Conservation (phyloP, 2,113 vertebrate genomes). For the Nycticorax nycticorax region DNA sequence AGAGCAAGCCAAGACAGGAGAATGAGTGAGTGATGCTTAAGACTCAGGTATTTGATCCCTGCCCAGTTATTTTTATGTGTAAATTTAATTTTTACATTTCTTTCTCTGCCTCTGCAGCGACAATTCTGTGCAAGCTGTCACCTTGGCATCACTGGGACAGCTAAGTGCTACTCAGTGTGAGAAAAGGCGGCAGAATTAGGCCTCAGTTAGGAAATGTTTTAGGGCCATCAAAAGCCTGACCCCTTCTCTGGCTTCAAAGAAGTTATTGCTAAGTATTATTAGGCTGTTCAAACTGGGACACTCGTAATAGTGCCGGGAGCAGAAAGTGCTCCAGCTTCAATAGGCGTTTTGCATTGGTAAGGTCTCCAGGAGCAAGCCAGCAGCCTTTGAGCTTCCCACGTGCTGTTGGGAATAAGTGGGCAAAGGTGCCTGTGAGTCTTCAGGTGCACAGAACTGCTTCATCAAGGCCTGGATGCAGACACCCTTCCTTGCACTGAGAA, state of each 20-base stretch:
- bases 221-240: slow-evolving; percentile 14
- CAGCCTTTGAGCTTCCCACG: not conserved
- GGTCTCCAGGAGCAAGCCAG: slow-evolving; percentile 18
- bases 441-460: not conserved
- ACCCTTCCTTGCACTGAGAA: not conserved
- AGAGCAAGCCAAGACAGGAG: not conserved
- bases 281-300: not conserved
- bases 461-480: not conserved
- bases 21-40: not conserved
- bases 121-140: not conserved
- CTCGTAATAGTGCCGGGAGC: not conserved
- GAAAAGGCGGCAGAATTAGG: not conserved
- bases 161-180: not conserved
- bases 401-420: not conserved
- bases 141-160: not conserved
- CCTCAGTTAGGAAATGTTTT: slow-evolving; percentile 17
- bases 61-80: not conserved
- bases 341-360: accelerated
- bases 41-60: not conserved
- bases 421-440: not conserved
- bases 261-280: slow-evolving; percentile 18
- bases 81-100: not conserved
- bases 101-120: not conserved
- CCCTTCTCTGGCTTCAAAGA: slow-evolving; percentile 7
- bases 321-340: slow-evolving; percentile 5